Base-by-base conservation (phyloP, 1,140 invertebrate genomes). In the Arctopsyche grandis region DNA sequence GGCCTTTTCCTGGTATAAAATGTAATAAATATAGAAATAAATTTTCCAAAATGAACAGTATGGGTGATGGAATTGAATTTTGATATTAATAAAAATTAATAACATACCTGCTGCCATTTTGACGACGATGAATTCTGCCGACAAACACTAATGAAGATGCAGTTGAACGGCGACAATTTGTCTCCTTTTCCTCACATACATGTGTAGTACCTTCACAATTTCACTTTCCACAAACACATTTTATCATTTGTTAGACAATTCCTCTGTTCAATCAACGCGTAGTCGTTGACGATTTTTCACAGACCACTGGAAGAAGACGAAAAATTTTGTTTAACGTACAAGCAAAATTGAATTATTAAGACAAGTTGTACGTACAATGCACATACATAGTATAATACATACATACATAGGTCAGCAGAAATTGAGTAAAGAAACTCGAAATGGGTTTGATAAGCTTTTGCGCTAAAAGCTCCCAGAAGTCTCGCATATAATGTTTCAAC, bases 41-140 rank as follows among this genome's bases (percentile, higher is more conserved):
- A 12, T 52, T 5, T 5, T n/a, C n/a, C n/a, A n/a, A n/a, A n/a
- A n/a, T n/a, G n/a, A n/a, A n/a, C n/a, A n/a, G n/a, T n/a, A n/a
- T n/a, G n/a, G n/a, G n/a, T n/a, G n/a, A n/a, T n/a, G n/a, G n/a
- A n/a, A n/a, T n/a, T n/a, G n/a, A n/a, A n/a, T n/a, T n/a, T n/a
- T n/a, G n/a, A n/a, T n/a, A n/a, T n/a, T n/a, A 66, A 26, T 26
- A 66, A 66, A 26, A 66, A 66, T 14, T 66, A 29, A 66, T 3
- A 66, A 66, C 1, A 26, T 66, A 66, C 63, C 63, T 66, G 63
- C 63, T 26, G 63, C 63, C 63, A 66, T 66, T 21, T 24, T 66
- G 63, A 66, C 26, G 63, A 5, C 26, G 24, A 26, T 66, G 21
- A 10, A 60, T 60, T 1, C 63, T 66, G 63, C 14, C 5, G 63